Conservation (phyloP, 2,797 vertebrate species). For the Microctenopoma stevenorrisi region DNA sequence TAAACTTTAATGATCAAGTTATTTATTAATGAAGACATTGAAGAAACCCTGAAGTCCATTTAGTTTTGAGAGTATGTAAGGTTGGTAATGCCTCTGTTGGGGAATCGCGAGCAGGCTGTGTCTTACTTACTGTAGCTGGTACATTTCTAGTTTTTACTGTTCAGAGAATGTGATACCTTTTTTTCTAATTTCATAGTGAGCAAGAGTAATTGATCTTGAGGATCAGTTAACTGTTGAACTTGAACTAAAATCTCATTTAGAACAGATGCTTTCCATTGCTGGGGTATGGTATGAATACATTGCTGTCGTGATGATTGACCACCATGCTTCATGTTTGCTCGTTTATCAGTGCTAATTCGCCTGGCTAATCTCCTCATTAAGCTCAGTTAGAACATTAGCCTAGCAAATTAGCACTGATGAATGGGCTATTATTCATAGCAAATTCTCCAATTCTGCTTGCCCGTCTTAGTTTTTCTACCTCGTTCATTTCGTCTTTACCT, state of each 20-base stretch:
- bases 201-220: constrained; percentile 3
- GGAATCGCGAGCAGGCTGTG: constrained; percentile 12
- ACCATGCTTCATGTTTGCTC: constrained; percentile 67
- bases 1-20: constrained; percentile 55
- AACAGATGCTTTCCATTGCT: constrained; percentile 64
- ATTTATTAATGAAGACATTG: constrained; percentile 64
- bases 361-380: constrained; percentile 76
- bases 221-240: constrained; percentile 47
- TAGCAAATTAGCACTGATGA: constrained; percentile 77
- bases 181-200: neutral
- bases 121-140: neutral
- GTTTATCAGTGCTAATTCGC: constrained; percentile 78
- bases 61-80: constrained; percentile 24
- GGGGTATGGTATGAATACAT: constrained; percentile 50
- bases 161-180: neutral
- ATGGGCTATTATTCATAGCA: constrained; percentile 74
- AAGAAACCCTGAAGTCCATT: constrained; percentile 43
- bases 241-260: constrained; percentile 50
- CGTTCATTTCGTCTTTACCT: constrained; percentile 4
- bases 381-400: constrained; percentile 75
- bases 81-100: constrained; percentile 8
- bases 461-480: constrained; percentile 1
- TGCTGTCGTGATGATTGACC: constrained; percentile 70
- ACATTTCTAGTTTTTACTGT: neutral
- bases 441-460: constrained; percentile 50